Percentiles rank a stretch among this genome's conserved stretches.
Conservation (phyloP, 2,113 vertebrate genomes). For the Anthoscopus minutus region DNA sequence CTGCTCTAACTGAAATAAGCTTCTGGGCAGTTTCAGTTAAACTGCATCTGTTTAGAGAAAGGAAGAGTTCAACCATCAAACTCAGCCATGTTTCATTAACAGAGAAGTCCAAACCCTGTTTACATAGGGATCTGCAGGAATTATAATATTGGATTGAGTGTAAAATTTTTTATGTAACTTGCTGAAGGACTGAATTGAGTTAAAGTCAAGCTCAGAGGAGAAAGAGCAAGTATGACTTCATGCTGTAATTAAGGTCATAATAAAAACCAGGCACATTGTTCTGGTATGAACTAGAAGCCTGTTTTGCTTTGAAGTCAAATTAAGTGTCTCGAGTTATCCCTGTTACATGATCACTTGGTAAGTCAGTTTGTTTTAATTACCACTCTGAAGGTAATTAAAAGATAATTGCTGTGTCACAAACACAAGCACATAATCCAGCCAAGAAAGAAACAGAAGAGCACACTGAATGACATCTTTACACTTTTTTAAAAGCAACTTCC, state of each 20-base stretch:
- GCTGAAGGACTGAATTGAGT: not conserved
- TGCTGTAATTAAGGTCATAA: not conserved
- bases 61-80: not conserved
- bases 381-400: constrained; percentile 47
- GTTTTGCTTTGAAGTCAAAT: constrained; percentile 42
- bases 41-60: not conserved
- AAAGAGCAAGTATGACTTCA: not conserved
- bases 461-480: not conserved
- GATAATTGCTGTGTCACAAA: constrained; percentile 47
- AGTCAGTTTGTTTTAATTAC: constrained; percentile 44
- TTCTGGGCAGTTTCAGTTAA: not conserved
- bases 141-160: not conserved
- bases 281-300: not conserved
- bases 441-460: not conserved
- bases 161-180: not conserved
- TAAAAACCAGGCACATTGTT: not conserved
- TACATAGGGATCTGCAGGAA: not conserved
- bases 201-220: not conserved
- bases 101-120: not conserved
- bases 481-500: constrained; percentile 1
- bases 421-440: not conserved
- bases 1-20: not conserved
- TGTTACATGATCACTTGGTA: not conserved
- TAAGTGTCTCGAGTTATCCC: not conserved
- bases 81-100: not conserved